Evolutionary conservation across 2,113 vertebrate genomes (phyloP).

Genomic region (Fukomys damarensis): DNA sequence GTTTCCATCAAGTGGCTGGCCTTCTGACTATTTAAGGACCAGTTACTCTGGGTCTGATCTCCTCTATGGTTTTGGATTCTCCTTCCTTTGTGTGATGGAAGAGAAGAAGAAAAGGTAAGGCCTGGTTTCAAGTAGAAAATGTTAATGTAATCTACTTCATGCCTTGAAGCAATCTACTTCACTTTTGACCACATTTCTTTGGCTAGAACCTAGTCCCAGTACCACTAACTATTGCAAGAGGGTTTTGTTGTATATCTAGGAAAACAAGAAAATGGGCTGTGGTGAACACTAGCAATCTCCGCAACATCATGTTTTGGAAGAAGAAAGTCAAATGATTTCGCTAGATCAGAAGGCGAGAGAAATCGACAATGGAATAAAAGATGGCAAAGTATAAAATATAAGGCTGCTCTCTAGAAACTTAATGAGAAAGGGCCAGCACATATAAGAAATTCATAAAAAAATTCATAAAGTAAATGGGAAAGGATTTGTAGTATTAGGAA

Average conservation of each 20-base stretch:
- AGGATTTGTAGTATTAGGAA: neutral
- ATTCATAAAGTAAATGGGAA: neutral
- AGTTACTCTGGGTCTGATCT: neutral
- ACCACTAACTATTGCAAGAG: neutral
- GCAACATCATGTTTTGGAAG: neutral
- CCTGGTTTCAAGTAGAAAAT: neutral
- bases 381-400: neutral
- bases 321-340: neutral
- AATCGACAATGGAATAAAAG: neutral
- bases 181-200: neutral
- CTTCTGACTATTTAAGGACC: neutral
- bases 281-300: neutral
- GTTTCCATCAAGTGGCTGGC: neutral
- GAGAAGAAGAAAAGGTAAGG: neutral
- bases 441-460: neutral
- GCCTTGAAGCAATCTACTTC: neutral
- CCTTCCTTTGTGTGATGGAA: neutral
- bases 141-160: neutral
- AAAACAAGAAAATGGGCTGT: neutral
- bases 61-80: neutral
- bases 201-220: neutral
- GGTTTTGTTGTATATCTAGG: neutral
- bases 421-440: neutral
- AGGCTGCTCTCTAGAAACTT: neutral
- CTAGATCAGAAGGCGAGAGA: neutral